Evolutionary conservation across 2,797 vertebrate genomes (phyloP), one percentile per base, ranked within the genome.

Genomic region (Xyrichtys novacula): DNA sequence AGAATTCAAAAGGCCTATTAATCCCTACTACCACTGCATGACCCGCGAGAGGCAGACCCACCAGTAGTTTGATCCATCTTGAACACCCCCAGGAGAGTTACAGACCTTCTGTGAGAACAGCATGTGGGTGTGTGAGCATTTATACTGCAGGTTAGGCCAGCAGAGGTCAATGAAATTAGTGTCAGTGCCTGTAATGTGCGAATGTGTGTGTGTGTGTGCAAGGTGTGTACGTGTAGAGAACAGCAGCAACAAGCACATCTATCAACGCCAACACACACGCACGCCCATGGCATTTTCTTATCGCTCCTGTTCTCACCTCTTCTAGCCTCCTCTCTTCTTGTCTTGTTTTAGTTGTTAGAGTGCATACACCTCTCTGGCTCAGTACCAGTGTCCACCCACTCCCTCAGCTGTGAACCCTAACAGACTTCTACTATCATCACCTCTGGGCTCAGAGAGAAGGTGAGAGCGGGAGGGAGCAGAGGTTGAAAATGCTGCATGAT

Each of bases 1-100:
- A 22, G 74, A 63, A 74, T 75, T 72, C 56, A 75, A 78, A 81
- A 80, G 62, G 46, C 46, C 69, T 66, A 86, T 87, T 82, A 84
- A 83, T 72, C 59, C 71, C 69, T 40, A 52, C 66, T 36, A 74
- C 58, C 42, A 76, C 42, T 64, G 29, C 40, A 74, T 61, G 71
- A 78, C 80, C 78, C 53, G 44, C 26, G 28, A 65, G 69, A 65
- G 74, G 56, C 62, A 62, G 62, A 29, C 16, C 50, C 34, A 63
- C 74, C 63, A 44, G 60, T 19, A 44, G 66, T 67, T 65, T 76
- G 49, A 73, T 88, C 76, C 76, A 81, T 83, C 65, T 71, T 83
- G 55, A 66, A 25, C 20, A 57, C 59, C 66, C 72, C 55, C 71
- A 43, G 76, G 70, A 78, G 74, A 71, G 69, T 57, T 61, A 60